A percentile compares a stretch with the other conserved stretches of the same genome.
Conservation (phyloP, 2,888 invertebrate species). For the Cyclophora punctaria region DNA sequence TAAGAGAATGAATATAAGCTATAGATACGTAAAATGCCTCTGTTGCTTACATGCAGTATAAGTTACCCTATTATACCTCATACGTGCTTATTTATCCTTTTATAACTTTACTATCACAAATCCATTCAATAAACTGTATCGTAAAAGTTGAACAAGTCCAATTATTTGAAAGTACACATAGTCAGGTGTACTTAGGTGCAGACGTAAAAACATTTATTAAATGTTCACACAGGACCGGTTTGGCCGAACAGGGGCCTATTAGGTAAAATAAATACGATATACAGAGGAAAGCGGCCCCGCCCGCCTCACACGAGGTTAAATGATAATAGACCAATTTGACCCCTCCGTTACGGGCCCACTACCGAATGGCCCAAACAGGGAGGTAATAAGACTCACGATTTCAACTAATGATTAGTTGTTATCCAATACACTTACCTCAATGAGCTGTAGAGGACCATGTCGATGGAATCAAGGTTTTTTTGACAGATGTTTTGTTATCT, state of each 20-base stretch:
- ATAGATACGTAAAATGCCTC: too few relatives aligned
- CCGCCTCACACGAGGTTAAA: slow-evolving; percentile 21
- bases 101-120: too few relatives aligned
- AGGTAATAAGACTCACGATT: slow-evolving; percentile 15
- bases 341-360: slow-evolving; percentile 4
- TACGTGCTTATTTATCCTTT: too few relatives aligned
- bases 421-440: slow-evolving; percentile 5
- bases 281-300: slow-evolving; percentile 8
- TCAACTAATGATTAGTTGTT: slow-evolving; percentile 16
- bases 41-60: too few relatives aligned
- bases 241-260: slow-evolving; percentile 9
- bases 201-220: slow-evolving; percentile 1
- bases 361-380: slow-evolving; percentile 19
- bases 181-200: not conserved
- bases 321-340: slow-evolving; percentile 23
- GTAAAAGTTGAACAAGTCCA: too few relatives aligned
- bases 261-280: slow-evolving; percentile 13
- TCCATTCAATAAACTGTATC: too few relatives aligned
- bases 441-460: too few relatives aligned
- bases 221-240: slow-evolving; percentile 1
- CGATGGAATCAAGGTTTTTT: too few relatives aligned
- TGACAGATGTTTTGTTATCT: too few relatives aligned
- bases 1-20: too few relatives aligned
- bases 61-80: too few relatives aligned
- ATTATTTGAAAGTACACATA: too few relatives aligned